Conservation (phyloP, 2,888 invertebrate genomes). For the Cynaeus angustus region DNA sequence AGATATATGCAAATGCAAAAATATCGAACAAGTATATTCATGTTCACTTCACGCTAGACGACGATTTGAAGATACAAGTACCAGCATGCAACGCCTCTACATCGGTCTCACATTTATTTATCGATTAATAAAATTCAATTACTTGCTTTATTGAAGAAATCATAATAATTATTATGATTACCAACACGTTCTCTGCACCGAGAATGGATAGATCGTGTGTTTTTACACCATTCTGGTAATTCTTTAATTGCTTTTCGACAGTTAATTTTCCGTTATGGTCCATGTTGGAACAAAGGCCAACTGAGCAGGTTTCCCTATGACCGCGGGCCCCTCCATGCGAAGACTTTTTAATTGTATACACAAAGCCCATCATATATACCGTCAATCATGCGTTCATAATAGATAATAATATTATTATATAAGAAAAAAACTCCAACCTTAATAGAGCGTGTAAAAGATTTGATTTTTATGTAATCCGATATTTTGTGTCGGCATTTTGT, state of each 20-base stretch:
- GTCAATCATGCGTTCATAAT: constrained; percentile 52
- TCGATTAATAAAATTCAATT: constrained; percentile 48
- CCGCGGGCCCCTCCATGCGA: constrained; percentile 39
- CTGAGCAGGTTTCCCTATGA: constrained; percentile 45
- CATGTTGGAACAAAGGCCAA: constrained; percentile 36
- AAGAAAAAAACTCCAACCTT: constrained; percentile 26
- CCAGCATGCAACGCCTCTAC: constrained; percentile 38
- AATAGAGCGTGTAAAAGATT: constrained; percentile 35
- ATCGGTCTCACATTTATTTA: constrained; percentile 41
- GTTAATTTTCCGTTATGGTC: constrained; percentile 49
- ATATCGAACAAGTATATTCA: not conserved
- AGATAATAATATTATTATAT: constrained; percentile 52
- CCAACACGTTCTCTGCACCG: not conserved
- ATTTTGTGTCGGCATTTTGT: constrained; percentile 15
- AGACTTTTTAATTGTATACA: constrained; percentile 50
- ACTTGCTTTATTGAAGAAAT: constrained; percentile 35
- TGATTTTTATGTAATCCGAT: constrained; percentile 36
- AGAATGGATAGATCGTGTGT: constrained; percentile 11
- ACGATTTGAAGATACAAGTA: constrained; percentile 33
- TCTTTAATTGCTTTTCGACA: constrained; percentile 47
- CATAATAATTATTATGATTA: constrained; percentile 32
- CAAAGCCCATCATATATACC: constrained; percentile 44
- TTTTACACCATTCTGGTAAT: constrained; percentile 38
- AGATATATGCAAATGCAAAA: no score
- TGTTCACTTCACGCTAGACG: constrained; percentile 16